Evolutionary conservation across 2,113 vertebrate genomes (phyloP).

Genomic region (Mirounga angustirostris): DNA sequence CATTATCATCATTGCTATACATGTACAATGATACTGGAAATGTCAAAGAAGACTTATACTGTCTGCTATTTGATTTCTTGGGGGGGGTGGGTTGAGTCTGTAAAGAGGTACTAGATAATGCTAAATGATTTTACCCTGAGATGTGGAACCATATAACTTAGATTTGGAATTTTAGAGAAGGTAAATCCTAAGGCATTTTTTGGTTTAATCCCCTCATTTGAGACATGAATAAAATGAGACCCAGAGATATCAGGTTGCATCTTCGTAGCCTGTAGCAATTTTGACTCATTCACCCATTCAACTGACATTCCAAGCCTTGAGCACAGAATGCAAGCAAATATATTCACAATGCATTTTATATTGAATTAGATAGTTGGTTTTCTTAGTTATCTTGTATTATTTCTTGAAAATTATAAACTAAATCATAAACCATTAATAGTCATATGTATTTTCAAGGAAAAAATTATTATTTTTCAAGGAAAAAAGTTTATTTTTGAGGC

Average conservation of each 20-base stretch:
- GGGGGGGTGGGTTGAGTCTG: not conserved
- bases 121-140: not conserved
- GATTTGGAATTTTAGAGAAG: not conserved
- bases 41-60: not conserved
- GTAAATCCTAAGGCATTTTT: not conserved
- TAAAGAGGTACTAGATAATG: not conserved
- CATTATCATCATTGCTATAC: not conserved
- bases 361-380: conserved; percentile 28
- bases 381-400: not conserved
- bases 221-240: not conserved
- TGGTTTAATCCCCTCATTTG: not conserved
- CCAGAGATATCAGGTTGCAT: not conserved
- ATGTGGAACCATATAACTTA: not conserved
- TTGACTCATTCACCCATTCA: not conserved
- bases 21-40: not conserved
- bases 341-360: not conserved
- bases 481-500: not conserved
- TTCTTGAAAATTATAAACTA: conserved; percentile 17
- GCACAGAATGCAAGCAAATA: not conserved
- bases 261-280: not conserved
- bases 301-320: not conserved
- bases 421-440: conserved; percentile 10
- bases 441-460: not conserved
- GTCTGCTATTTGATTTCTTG: not conserved
- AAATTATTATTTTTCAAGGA: not conserved